Percentiles rank a stretch among this genome's conserved stretches.
phyloP scores from a whole-genome alignment of 2,888 invertebrate species.

The Choristoneura rosaceana region DNA sequence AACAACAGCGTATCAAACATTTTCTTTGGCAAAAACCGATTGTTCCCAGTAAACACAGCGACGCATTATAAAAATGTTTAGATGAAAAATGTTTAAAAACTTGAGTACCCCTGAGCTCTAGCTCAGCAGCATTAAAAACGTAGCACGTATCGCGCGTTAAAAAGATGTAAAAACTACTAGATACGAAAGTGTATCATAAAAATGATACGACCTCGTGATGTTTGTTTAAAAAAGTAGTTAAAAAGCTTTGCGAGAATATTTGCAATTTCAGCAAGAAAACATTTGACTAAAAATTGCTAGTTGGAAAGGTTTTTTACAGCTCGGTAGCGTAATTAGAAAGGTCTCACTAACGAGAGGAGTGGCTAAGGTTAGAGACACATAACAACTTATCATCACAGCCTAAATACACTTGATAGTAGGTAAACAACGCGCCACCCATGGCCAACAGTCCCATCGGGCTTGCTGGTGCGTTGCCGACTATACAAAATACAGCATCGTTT shows the following conservation, averaged over 20 bases:
- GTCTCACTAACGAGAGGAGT: not conserved
- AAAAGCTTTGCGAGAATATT: not conserved
- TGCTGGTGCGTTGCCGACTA: too few species aligned
- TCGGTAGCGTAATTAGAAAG: not conserved
- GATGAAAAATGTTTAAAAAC: not conserved
- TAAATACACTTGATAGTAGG: too few species aligned
- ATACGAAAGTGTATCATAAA: slow-evolving; percentile 13
- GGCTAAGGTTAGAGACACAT: not conserved
- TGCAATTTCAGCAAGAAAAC: not conserved
- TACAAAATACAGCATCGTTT: too few species aligned
- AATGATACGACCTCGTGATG: not conserved
- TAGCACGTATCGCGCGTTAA: slow-evolving; percentile 28
- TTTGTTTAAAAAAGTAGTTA: slow-evolving; percentile 1
- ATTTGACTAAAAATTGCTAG: not conserved
- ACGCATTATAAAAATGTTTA: not conserved
- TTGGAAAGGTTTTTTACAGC: not conserved
- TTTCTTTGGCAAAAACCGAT: too few species aligned
- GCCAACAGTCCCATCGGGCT: too few species aligned
- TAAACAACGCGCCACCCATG: too few species aligned
- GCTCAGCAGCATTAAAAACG: not conserved
- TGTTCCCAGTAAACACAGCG: not conserved
- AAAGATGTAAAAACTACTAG: slow-evolving; percentile 31
- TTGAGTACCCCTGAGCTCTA: not conserved
- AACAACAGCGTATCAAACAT: too few species aligned
- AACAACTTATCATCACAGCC: too few species aligned